Evolutionary conservation across 35 echinoderm and acorn worm species (phyloP).

Genomic region (Lytechinus pictus): DNA sequence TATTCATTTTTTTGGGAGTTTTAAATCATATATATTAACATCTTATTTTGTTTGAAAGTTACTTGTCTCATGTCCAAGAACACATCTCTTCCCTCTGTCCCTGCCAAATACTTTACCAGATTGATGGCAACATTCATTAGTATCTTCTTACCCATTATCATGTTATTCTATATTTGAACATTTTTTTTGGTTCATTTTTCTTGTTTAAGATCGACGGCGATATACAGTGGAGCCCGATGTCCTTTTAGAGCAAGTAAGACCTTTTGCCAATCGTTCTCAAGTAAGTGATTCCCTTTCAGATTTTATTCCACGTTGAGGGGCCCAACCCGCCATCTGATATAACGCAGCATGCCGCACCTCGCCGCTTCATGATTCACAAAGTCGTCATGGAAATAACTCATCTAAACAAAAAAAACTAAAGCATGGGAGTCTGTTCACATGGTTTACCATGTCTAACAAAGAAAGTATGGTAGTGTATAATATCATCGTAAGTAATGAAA

Average conservation of each 20-base stretch:
- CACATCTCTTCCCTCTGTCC: no score
- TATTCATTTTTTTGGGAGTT: no score
- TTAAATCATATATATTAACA: no score
- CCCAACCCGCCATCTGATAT: neutral
- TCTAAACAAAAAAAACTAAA: constrained; percentile 20
- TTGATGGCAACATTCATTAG: no score
- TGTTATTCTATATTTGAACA: no score
- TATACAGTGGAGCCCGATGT: constrained; percentile 86
- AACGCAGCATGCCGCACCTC: neutral
- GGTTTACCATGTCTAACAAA: constrained; percentile 7
- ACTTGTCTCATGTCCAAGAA: no score
- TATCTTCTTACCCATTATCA: no score
- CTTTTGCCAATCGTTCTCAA: constrained; percentile 58
- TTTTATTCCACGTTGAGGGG: neutral
- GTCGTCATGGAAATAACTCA: constrained; percentile 35
- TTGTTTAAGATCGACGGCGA: constrained; percentile 77
- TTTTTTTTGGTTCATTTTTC: neutral
- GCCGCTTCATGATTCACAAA: constrained; percentile 17
- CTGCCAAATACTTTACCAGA: no score
- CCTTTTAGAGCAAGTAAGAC: constrained; percentile 82
- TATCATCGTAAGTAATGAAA: neutral
- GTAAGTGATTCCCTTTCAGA: constrained; percentile 65
- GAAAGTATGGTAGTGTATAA: constrained; percentile 30
- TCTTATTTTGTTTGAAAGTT: no score
- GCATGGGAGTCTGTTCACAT: constrained; percentile 13